phyloP scores from a whole-genome alignment of 2,888 invertebrate genomes.

The Tethea ocularis region DNA sequence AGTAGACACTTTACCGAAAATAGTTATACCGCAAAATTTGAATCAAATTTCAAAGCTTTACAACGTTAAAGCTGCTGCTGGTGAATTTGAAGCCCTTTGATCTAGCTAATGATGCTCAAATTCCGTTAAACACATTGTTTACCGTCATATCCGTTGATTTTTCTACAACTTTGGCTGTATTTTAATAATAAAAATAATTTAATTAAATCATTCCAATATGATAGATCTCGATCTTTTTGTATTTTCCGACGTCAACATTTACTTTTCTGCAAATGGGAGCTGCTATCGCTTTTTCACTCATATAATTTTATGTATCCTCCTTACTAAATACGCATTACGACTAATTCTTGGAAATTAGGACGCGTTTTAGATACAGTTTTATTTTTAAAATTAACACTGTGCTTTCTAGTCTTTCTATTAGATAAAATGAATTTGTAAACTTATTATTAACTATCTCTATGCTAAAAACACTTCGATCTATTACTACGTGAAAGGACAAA shows the following conservation, averaged over 20 bases:
- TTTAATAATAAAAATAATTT: neutral
- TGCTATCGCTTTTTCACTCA: neutral
- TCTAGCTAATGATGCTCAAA: neutral
- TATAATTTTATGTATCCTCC: conserved; percentile 24
- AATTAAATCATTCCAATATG: neutral
- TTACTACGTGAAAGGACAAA: too few species aligned
- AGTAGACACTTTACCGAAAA: neutral
- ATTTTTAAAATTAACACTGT: conserved; percentile 30
- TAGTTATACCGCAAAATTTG: neutral
- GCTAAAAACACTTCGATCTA: too few species aligned
- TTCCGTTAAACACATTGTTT: neutral
- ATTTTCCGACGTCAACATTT: neutral
- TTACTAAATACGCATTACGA: conserved; percentile 21
- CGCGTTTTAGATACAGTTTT: conserved; percentile 38
- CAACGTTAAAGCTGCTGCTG: neutral
- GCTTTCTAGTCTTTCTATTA: conserved; percentile 26
- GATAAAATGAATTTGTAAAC: conserved; percentile 12
- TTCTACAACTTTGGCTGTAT: neutral
- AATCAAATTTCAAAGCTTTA: neutral
- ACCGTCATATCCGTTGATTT: neutral
- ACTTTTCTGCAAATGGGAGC: neutral
- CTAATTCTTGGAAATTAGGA: conserved; percentile 39
- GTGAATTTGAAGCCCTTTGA: neutral
- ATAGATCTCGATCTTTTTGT: neutral
- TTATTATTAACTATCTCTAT: too few species aligned